These are phyloP conservation scores for Bufo gargarizans DNA, from an alignment of 2,113 vertebrate genomes.

Conservation along the genomic window DNA sequence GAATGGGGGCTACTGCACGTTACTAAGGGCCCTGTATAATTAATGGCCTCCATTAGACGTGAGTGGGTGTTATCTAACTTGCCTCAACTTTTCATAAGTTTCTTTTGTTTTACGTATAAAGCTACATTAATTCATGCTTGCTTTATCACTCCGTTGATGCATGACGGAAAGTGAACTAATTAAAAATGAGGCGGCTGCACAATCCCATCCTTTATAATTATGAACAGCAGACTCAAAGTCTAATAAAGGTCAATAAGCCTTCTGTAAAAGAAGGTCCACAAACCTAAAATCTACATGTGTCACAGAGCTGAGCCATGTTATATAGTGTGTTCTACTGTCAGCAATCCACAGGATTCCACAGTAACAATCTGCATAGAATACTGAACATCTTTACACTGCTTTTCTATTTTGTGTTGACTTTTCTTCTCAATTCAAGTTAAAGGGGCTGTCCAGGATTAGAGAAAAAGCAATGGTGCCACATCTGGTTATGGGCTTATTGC, in stretches of 20 bases:
- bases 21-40: constrained; percentile 12
- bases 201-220: constrained; percentile 24
- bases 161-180: constrained; percentile 30
- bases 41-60: constrained; percentile 19
- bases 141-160: constrained; percentile 25
- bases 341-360: no score
- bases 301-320: not conserved
- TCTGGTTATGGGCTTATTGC: no score
- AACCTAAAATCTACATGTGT: not conserved
- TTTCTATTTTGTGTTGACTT: no score
- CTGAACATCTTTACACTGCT: no score
- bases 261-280: not conserved
- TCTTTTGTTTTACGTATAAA: constrained; percentile 10
- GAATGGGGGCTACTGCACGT: constrained; percentile 1
- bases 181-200: not conserved
- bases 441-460: no score
- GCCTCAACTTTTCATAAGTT: constrained; percentile 10
- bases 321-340: no score
- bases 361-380: no score
- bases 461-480: no score
- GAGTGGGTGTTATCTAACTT: not conserved
- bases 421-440: not conserved
- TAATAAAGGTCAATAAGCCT: constrained; percentile 15
- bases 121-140: constrained; percentile 5
- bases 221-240: not conserved